These are phyloP conservation scores for Oligia strigilis DNA, from an alignment of 2,888 invertebrate species.

Conservation along the genomic window DNA sequence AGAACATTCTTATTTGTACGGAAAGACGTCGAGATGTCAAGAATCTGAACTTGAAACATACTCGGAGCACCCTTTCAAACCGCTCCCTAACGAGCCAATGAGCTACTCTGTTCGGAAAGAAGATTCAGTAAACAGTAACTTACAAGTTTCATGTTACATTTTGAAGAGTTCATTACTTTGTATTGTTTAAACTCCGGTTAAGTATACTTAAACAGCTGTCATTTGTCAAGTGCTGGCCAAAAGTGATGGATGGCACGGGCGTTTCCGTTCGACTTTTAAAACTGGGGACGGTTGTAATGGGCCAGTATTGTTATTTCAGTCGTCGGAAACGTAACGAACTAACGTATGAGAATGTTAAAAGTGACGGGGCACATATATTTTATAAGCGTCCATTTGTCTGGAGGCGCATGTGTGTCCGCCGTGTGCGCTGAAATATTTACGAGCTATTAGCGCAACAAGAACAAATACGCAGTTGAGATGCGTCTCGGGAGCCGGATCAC, in stretches of 20 bases:
- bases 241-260: slow-evolving; percentile 82
- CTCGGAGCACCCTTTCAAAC: slow-evolving; percentile 42
- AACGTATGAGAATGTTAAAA: slow-evolving; percentile 86
- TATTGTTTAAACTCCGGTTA: slow-evolving; percentile 71
- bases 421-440: slow-evolving; percentile 88
- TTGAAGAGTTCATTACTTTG: slow-evolving; percentile 72
- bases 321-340: slow-evolving; percentile 85
- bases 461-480: slow-evolving; percentile 74
- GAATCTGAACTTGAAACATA: slow-evolving; percentile 49
- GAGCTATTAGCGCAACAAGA: slow-evolving; percentile 88
- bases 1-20: slow-evolving; percentile 56
- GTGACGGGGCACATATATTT: slow-evolving; percentile 85
- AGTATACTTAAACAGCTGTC: slow-evolving; percentile 76
- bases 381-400: slow-evolving; percentile 87
- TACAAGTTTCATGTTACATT: slow-evolving; percentile 67
- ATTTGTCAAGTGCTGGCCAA: slow-evolving; percentile 79
- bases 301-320: slow-evolving; percentile 88
- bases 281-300: slow-evolving; percentile 76
- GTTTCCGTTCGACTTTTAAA: slow-evolving; percentile 80
- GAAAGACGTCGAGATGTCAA: slow-evolving; percentile 49
- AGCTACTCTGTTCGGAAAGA: slow-evolving; percentile 42
- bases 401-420: slow-evolving; percentile 83
- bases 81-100: slow-evolving; percentile 56
- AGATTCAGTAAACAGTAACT: slow-evolving; percentile 62
- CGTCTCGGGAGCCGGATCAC: slow-evolving; percentile 73